Evolutionary conservation across 2,888 invertebrate species (phyloP), one percentile per base, ranked within the genome.

Genomic region (Athalia rosae): DNA sequence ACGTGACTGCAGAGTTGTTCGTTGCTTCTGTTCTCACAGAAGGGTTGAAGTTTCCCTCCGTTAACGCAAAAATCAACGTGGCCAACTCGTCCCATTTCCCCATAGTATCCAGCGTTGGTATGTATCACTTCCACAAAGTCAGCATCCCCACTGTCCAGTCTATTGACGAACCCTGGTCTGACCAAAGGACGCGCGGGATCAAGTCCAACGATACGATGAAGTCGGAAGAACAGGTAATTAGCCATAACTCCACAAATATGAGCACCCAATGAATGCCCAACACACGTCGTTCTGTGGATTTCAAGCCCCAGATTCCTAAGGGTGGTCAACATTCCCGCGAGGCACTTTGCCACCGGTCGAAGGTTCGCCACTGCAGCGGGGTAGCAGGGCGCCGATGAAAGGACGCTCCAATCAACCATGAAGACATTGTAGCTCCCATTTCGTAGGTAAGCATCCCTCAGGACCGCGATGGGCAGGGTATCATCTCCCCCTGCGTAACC

Each of bases 31-130:
- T 93, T 93, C 84, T 93, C 93, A 87, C 96, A 96, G 87, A 93
- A 95, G 0, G 95, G 95, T 87, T 95, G 95, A 78, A 93, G 91
- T 82, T 89, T 90, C n/a, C 95, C 95, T 0, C 95, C 95, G 85
- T 95, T 96, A 58, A 95, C 92, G 85, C 95, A 95, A 90, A 96
- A 94, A 90, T 95, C 95, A 0, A 95, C 94, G 86, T 95, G 95
- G 0, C 95, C 95, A 4, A 94, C 92, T 4, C 93, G 91, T 4
- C 95, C 94, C 2, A 92, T 92, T 87, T 95, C 95, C 0, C 95
- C 95, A 88, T 95, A 96, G 79, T 94, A 93, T 0, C 95, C 95
- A 0, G 95, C 95, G 87, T 95, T 95, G 0, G 95, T 95, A 86
- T 95, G 96, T 43, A 95, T 91, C 28, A 95, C 94, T 88, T 95